These are phyloP conservation scores for Crotalus horridus DNA, from an alignment of 2,113 vertebrate species.

Conservation along the genomic window DNA sequence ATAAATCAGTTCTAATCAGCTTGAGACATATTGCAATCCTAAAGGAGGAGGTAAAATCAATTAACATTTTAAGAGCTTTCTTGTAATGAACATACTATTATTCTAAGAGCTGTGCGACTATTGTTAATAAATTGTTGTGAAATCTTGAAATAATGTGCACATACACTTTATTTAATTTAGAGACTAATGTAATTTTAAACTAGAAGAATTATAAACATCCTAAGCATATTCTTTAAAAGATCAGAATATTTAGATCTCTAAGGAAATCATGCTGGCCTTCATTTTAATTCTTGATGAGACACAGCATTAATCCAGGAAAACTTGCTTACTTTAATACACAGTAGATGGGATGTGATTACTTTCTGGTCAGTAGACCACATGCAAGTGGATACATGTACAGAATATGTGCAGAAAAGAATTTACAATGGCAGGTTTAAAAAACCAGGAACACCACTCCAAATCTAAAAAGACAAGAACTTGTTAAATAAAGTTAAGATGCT, in stretches of 20 bases:
- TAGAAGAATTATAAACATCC: not conserved
- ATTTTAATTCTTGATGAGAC: not conserved
- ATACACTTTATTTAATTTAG: not conserved
- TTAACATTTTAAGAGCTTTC: not conserved
- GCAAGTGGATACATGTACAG: not conserved
- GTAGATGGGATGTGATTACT: not conserved
- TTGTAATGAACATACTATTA: not conserved
- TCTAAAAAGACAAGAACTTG: not conserved
- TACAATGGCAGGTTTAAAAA: not conserved
- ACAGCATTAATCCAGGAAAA: not conserved
- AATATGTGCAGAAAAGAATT: not conserved
- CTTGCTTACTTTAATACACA: not conserved
- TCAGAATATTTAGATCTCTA: not conserved
- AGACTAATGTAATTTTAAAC: not conserved
- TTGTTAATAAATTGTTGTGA: not conserved
- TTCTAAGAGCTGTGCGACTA: not conserved
- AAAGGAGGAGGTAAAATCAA: not conserved
- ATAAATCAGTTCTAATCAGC: not conserved
- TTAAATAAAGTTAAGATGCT: not conserved
- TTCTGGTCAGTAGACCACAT: not conserved
- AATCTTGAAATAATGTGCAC: not conserved
- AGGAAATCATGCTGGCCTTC: not conserved
- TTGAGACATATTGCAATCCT: not conserved
- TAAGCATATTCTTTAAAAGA: not conserved
- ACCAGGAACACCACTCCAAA: not conserved